Evolutionary conservation across 2,113 vertebrate genomes (phyloP).

Genomic region (Microtus pennsylvanicus): DNA sequence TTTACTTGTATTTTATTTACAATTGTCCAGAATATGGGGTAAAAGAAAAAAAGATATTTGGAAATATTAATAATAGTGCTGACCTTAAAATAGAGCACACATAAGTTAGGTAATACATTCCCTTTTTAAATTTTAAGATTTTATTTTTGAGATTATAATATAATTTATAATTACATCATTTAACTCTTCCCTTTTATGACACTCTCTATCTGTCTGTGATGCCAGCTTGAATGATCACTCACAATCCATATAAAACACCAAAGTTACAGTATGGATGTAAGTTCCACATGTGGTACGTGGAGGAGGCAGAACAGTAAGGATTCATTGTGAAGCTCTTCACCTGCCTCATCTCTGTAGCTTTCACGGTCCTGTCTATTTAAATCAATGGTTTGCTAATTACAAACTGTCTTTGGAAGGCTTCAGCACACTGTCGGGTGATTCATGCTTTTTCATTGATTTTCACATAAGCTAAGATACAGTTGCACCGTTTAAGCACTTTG

Average conservation of each 20-base stretch:
- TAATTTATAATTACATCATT: background rate
- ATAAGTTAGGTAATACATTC: conserved; percentile 9
- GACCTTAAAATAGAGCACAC: background rate
- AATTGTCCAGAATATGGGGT: conserved; percentile 32
- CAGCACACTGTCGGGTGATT: conserved; percentile 83
- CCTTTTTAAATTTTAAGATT: too few species aligned
- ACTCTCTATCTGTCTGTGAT: conserved; percentile 4
- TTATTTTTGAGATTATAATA: background rate
- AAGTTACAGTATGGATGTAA: conserved; percentile 40
- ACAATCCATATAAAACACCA: conserved; percentile 39
- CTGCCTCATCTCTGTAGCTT: conserved; percentile 70
- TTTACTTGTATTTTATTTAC: conserved; percentile 48
- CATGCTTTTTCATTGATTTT: conserved; percentile 89
- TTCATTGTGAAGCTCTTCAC: conserved; percentile 75
- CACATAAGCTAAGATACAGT: conserved; percentile 86
- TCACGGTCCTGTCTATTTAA: conserved; percentile 80
- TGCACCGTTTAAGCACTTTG: conserved; percentile 86
- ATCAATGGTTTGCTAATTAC: conserved; percentile 87
- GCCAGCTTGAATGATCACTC: conserved; percentile 16
- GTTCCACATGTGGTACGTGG: background rate
- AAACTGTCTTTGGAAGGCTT: conserved; percentile 84
- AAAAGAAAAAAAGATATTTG: background rate
- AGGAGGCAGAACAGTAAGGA: conserved; percentile 67
- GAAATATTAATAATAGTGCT: conserved; percentile 26
- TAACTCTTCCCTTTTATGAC: background rate